These are phyloP conservation scores for Acipenser ruthenus DNA, from an alignment of 2,797 vertebrate genomes.

Conservation along the genomic window DNA sequence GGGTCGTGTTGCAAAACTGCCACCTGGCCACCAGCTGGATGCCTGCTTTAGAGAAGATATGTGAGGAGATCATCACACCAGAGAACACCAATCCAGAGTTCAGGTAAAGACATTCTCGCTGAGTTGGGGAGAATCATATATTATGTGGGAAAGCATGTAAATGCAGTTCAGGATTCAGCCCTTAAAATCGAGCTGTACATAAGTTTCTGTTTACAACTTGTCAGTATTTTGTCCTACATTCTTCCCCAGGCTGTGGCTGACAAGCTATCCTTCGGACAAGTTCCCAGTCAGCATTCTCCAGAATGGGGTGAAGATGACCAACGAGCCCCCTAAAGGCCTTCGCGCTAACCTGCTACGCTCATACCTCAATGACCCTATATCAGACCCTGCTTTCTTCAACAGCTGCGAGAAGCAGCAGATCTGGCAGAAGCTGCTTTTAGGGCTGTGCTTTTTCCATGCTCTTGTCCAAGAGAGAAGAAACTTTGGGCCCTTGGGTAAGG, in stretches of 20 bases:
- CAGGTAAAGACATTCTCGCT: slow-evolving; percentile 41
- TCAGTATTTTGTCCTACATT: no score
- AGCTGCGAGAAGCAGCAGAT: slow-evolving; percentile 66
- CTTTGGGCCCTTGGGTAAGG: slow-evolving; percentile 81
- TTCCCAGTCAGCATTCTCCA: slow-evolving; percentile 91
- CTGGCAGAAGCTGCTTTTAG: slow-evolving; percentile 85
- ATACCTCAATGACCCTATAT: slow-evolving; percentile 81
- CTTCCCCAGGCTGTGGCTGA: slow-evolving; percentile 74
- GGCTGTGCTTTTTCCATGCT: slow-evolving; percentile 90
- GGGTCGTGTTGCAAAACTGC: slow-evolving; percentile 86
- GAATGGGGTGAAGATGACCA: slow-evolving; percentile 93
- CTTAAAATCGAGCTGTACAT: no score
- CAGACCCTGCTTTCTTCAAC: slow-evolving; percentile 71
- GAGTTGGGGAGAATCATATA: no score
- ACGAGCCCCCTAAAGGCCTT: slow-evolving; percentile 86
- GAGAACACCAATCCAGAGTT: slow-evolving; percentile 71
- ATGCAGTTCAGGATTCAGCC: no score
- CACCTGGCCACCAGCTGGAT: slow-evolving; percentile 85
- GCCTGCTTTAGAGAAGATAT: slow-evolving; percentile 76
- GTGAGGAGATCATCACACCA: slow-evolving; percentile 75
- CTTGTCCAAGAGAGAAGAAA: slow-evolving; percentile 87
- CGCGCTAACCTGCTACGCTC: slow-evolving; percentile 82
- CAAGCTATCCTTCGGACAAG: slow-evolving; percentile 87
- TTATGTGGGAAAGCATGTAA: no score
- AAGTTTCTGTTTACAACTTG: no score